Evolutionary conservation across 2,888 invertebrate species (phyloP).

Genomic region (Apocheima hispidaria): DNA sequence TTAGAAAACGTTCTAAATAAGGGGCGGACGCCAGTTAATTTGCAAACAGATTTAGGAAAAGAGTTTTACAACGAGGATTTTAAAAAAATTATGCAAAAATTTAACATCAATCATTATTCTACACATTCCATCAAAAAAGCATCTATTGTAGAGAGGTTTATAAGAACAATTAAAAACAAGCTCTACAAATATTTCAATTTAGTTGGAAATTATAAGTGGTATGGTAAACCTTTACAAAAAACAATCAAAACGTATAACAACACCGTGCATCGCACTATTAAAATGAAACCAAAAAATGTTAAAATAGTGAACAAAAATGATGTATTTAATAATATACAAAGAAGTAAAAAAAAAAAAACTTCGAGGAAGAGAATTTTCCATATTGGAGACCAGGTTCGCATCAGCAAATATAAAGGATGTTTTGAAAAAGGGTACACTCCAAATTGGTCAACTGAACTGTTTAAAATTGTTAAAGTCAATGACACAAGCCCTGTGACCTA

Average conservation of each 20-base stretch:
- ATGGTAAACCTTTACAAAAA: neutral
- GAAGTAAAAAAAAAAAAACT: neutral
- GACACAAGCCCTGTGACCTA: neutral
- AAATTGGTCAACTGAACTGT: neutral
- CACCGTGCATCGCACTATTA: slow-evolving; percentile 10
- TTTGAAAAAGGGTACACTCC: neutral
- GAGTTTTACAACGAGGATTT: slow-evolving; percentile 11
- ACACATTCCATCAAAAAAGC: slow-evolving; percentile 23
- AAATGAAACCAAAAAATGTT: neutral
- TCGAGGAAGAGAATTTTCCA: no score
- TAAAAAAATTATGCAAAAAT: neutral
- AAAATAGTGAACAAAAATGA: neutral
- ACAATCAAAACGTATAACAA: neutral
- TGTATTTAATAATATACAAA: neutral
- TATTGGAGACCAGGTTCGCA: neutral
- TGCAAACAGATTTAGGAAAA: slow-evolving; percentile 7
- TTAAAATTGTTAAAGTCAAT: neutral
- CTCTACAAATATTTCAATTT: neutral
- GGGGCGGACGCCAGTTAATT: neutral
- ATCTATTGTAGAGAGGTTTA: slow-evolving; percentile 36
- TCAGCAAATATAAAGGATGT: neutral
- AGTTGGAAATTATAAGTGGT: neutral
- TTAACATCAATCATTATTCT: slow-evolving; percentile 13
- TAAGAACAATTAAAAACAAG: slow-evolving; percentile 11
- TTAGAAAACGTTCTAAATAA: neutral